Base-by-base conservation (phyloP, 2,888 invertebrate genomes). In the Chymomyza amoena region DNA sequence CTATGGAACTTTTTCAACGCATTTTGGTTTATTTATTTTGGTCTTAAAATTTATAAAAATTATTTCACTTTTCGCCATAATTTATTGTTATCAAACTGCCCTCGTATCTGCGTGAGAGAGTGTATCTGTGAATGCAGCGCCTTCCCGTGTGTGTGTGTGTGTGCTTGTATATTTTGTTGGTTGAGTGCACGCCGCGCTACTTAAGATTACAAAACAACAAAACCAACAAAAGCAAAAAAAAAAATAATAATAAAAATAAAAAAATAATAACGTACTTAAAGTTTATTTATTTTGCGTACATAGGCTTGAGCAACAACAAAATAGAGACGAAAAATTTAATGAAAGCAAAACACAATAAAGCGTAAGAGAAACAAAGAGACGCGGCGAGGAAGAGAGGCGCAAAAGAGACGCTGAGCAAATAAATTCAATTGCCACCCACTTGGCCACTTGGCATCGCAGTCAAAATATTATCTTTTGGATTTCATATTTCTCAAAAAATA, bases 361-460 rank as follows among this genome's bases (percentile, higher is more conserved):
- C 10, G 10, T 32, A 51, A 25, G 32, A 18, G 13, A 45, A 6
- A n/a, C 6, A 45, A 13, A 50, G 10, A 9, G 10, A n/a, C 1
- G 4, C 1, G 4, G 20, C n/a, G 20, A 18, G 39, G 13, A 4
- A 52, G 15, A 15, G 10, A 32, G 28, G 18, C 4, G n/a, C 50
- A 18, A 63, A 57, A 64, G 78, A 57, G 64, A 72, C 67, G 67
- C 71, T 45, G 73, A 61, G 71, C 72, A 88, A 87, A 88, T 84
- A 85, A 84, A 84, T 88, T 88, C 87, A 87, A 80, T 80, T 82
- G 88, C 84, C 84, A 88, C 88, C 88, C 88, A 87, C 88, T 88
- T 84, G 80, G 81, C 75, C 68, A 60, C 50, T 60, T 32, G 60
- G 13, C 50, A 45, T 10, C 16, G 59, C 63, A 69, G 36, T 66